Conservation (phyloP, 2,797 vertebrate genomes). For the Decapterus maruadsi region DNA sequence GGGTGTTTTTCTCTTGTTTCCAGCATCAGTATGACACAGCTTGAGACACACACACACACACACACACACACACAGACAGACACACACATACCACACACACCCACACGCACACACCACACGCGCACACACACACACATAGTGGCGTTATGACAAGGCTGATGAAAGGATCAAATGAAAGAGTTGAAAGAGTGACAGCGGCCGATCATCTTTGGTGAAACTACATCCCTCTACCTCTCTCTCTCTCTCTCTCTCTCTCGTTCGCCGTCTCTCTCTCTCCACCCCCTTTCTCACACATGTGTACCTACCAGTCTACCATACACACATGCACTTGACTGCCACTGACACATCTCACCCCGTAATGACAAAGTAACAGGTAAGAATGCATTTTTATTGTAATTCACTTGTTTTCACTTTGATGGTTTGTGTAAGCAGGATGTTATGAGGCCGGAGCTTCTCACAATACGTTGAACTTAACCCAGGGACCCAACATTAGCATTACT, state of each 20-base stretch:
- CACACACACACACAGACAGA: slow-evolving; percentile 12
- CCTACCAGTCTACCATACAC: slow-evolving; percentile 47
- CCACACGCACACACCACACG: slow-evolving; percentile 21
- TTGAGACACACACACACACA: slow-evolving; percentile 59
- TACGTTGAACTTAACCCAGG: not conserved
- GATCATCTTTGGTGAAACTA: slow-evolving; percentile 57
- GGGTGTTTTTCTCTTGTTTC: slow-evolving; percentile 78
- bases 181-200: slow-evolving; percentile 44
- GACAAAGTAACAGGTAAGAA: slow-evolving; percentile 70
- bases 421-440: not conserved
- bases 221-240: slow-evolving; percentile 33
- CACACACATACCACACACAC: not conserved
- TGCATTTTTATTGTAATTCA: not conserved
- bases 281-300: slow-evolving; percentile 54
- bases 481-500: slow-evolving; percentile 13
- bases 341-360: slow-evolving; percentile 52
- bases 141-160: slow-evolving; percentile 59
- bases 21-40: slow-evolving; percentile 82
- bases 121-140: slow-evolving; percentile 27
- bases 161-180: slow-evolving; percentile 60
- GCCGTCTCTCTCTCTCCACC: slow-evolving; percentile 29
- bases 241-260: slow-evolving; percentile 12
- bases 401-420: not conserved
- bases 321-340: slow-evolving; percentile 45
- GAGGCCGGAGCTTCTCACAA: not conserved